phyloP scores from a whole-genome alignment of 1,140 invertebrate species.

The Semibalanus balanoides region DNA sequence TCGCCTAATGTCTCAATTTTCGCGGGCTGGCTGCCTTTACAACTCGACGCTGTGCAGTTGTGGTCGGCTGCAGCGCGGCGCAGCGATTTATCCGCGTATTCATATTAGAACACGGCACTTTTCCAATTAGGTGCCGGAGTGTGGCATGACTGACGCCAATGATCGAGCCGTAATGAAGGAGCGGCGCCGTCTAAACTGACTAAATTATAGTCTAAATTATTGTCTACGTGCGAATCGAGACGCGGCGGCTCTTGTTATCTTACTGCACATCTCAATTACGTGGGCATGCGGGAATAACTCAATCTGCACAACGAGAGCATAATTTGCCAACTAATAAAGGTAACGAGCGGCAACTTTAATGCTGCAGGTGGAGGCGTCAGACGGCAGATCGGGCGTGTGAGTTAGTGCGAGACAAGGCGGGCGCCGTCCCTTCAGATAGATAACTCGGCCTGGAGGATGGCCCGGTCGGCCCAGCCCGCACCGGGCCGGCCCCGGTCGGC shows the following conservation, averaged over 20 bases:
- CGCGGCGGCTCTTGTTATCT: background rate
- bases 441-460: background rate
- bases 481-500: too few species aligned
- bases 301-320: conserved; percentile 1
- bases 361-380: background rate
- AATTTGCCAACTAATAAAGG: conserved; percentile 2
- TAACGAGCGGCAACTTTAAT: background rate
- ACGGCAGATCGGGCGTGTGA: background rate
- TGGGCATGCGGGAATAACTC: background rate
- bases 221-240: background rate
- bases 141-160: background rate
- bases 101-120: background rate
- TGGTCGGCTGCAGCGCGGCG: background rate
- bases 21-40: background rate
- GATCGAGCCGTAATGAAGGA: background rate
- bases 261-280: background rate
- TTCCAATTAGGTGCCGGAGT: background rate
- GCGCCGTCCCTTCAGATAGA: background rate
- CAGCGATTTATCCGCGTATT: background rate
- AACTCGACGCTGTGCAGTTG: background rate
- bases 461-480: too few species aligned
- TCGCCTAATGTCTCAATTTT: background rate
- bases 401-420: background rate
- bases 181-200: background rate
- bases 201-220: background rate